Conservation (phyloP, 2,113 vertebrate species). For the Oxygymnocypris stewartii region DNA sequence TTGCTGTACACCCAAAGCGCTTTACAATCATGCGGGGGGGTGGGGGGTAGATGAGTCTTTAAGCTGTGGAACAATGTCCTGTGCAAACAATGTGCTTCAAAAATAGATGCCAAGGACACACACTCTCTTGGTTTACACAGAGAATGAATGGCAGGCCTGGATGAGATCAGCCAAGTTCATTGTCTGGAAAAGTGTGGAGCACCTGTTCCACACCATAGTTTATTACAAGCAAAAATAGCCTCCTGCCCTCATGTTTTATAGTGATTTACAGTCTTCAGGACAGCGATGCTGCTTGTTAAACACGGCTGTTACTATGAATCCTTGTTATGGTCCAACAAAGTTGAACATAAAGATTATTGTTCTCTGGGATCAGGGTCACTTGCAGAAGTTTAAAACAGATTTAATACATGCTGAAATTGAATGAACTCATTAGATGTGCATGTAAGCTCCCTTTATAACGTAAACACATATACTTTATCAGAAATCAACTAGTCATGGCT, state of each 20-base stretch:
- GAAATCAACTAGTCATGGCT: constrained; percentile 60
- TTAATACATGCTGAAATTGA: background rate
- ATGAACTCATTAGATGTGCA: background rate
- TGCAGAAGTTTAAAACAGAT: background rate
- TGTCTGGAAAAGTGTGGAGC: constrained; percentile 66
- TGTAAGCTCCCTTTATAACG: background rate
- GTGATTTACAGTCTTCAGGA: constrained; percentile 57
- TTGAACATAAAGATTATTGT: background rate
- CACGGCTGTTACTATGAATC: background rate
- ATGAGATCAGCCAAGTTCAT: constrained; percentile 63
- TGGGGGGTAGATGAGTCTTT: background rate
- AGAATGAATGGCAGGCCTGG: constrained; percentile 33
- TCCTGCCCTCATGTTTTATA: constrained; percentile 49
- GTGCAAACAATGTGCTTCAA: constrained; percentile 25
- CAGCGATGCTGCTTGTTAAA: constrained; percentile 18
- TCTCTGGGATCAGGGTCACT: background rate
- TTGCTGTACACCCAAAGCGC: too few species aligned
- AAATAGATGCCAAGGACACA: constrained; percentile 55
- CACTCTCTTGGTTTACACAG: constrained; percentile 46
- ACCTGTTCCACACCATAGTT: constrained; percentile 68
- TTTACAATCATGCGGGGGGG: too few species aligned
- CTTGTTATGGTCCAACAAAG: background rate
- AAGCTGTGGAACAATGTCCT: constrained; percentile 23
- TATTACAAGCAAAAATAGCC: constrained; percentile 71
- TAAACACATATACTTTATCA: constrained; percentile 29